Base-by-base conservation (phyloP, 1,140 invertebrate species). In the Anadara kagoshimensis region DNA sequence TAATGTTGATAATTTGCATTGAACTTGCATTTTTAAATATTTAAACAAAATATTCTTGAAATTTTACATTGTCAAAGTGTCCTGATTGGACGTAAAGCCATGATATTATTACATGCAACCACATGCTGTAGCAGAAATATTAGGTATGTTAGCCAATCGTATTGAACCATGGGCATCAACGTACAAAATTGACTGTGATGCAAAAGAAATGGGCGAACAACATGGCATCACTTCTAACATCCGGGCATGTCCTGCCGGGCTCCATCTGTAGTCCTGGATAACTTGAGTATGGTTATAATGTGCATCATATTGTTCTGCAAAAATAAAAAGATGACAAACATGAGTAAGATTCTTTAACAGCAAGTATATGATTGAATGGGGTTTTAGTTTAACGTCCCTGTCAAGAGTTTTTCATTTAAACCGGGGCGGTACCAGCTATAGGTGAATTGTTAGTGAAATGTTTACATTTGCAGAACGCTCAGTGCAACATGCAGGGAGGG, bases 121-220 rank as follows among this genome's bases (percentile, higher is more conserved):
- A 66, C 81, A 83, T 14, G 73, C 74, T 5, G 74, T 77, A 0
- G 73, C 79, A 8, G 78, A 43, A 12, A 83, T 63, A 54, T 83
- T 78, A 10, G 81, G 79, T 10, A 83, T 74, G 16, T 67, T 58
- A 14, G 70, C 66, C 22, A 73, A 68, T 26, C 69, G 47, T 16
- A 69, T 56, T 14, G 63, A 62, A 16, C 72, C 73, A 29, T 75
- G 44, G 57, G 72, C 47, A 47, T 76, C 76, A 51, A 74, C 67
- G 64, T 81, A 81, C 58, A 81, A 51, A 29, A 78, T 63, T 29
- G 71, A 79, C 62, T 76, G 69, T 5, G 77, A 44, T 16, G 62
- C 43, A 43, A 76, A 80, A 10, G 79, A 77, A 0, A 83, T 76
- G 0, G 81, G 81, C 0, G 78, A 62, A 69, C 81, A 83, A 64